Percentiles rank a stretch among this genome's conserved stretches.
Conservation (phyloP, 2,888 invertebrate species). For the Ceriagrion tenellum region DNA sequence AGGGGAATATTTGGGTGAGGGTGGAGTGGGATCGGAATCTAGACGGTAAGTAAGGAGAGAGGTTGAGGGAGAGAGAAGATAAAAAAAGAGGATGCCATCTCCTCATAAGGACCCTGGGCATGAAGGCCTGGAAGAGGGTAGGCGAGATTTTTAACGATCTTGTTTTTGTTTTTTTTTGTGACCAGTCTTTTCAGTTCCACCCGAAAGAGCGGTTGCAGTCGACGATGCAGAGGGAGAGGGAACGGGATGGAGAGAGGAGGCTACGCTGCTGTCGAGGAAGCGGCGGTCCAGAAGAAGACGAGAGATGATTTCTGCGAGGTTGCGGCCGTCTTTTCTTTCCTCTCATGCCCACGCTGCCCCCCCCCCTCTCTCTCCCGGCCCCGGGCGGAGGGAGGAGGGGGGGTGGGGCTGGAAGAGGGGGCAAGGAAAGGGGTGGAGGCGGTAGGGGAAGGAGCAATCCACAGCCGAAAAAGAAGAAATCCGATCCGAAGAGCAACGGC, state of each 20-base stretch:
- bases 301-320: constrained; percentile 36
- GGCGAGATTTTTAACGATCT: constrained; percentile 41
- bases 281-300: constrained; percentile 17
- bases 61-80: not conserved
- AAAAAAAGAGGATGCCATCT: not conserved
- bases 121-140: not conserved
- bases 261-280: not conserved
- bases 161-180: not conserved
- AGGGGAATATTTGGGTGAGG: too few relatives aligned
- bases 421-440: not conserved
- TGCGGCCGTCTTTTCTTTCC: not conserved
- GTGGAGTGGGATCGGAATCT: too few relatives aligned
- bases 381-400: not conserved
- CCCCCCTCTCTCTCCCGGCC: not conserved
- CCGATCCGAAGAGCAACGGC: too few relatives aligned
- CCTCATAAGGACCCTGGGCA: not conserved
- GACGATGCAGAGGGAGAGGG: constrained; percentile 6
- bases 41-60: not conserved
- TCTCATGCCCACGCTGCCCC: too few relatives aligned
- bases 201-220: not conserved
- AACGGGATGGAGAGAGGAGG: not conserved
- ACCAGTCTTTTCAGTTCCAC: not conserved
- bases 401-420: not conserved
- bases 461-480: too few relatives aligned
- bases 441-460: not conserved